Evolutionary conservation across 2,888 invertebrate species (phyloP).

Genomic region (Eupithecia exiguata): DNA sequence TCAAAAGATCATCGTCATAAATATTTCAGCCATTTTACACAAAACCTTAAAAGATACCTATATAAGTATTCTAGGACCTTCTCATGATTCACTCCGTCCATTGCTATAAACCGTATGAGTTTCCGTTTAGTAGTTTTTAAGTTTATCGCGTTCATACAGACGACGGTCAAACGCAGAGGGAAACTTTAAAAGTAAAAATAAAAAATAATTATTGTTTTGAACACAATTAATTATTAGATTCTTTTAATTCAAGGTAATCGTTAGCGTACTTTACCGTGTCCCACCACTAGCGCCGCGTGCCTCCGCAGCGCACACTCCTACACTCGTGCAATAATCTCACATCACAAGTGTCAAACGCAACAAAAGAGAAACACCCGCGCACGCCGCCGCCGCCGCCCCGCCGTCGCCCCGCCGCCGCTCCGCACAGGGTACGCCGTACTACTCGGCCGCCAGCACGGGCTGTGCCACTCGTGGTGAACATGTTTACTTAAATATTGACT

Average conservation of each 20-base stretch:
- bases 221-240: too few species aligned
- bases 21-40: neutral
- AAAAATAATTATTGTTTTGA: too few species aligned
- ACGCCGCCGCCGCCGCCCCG: too few species aligned
- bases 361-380: constrained; percentile 6
- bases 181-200: too few species aligned
- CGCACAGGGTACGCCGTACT: neutral
- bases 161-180: neutral
- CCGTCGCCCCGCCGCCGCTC: too few species aligned
- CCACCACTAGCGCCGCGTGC: constrained; percentile 8
- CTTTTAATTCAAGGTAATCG: too few species aligned
- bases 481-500: neutral
- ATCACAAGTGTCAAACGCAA: constrained; percentile 17
- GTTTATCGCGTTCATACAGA: neutral
- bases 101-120: too few species aligned
- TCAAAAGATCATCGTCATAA: neutral
- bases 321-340: neutral
- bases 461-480: neutral
- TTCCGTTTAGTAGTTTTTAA: neutral
- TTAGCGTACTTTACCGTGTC: too few species aligned
- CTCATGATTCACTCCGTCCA: too few species aligned
- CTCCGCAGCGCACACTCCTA: neutral
- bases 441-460: too few species aligned
- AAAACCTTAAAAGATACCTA: neutral
- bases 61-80: too few species aligned